These are phyloP conservation scores for Drosophila kanekoi DNA, from an alignment of 2,888 invertebrate species.

Conservation along the genomic window DNA sequence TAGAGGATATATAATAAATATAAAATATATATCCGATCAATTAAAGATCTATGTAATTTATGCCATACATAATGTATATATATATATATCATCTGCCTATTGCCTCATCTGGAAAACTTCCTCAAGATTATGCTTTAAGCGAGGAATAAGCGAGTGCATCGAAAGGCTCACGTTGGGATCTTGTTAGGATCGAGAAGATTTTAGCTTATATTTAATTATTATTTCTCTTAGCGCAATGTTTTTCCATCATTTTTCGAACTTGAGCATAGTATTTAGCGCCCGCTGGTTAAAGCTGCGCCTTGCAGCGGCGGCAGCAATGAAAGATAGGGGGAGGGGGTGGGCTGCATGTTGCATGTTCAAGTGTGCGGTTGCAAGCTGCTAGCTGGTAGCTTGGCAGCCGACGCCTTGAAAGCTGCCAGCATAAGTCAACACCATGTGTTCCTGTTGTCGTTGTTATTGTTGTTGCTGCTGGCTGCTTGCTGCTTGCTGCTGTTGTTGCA, in stretches of 20 bases:
- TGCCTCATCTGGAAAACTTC: too few relatives aligned
- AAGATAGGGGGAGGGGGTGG: slow-evolving; percentile 3
- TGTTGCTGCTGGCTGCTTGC: slow-evolving; percentile 1
- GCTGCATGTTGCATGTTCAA: slow-evolving; percentile 64
- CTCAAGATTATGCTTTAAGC: too few relatives aligned
- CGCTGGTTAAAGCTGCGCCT: slow-evolving; percentile 39
- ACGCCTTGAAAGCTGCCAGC: slow-evolving; percentile 64
- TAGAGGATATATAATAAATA: too few relatives aligned
- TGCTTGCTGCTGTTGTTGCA: slow-evolving; percentile 54
- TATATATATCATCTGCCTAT: too few relatives aligned
- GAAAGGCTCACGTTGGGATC: neutral
- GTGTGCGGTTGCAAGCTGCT: slow-evolving; percentile 41
- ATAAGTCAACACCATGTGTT: slow-evolving; percentile 76
- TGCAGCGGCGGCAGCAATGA: slow-evolving; percentile 45
- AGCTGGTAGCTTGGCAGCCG: slow-evolving; percentile 43
- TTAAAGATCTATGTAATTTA: too few relatives aligned
- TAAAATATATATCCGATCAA: too few relatives aligned
- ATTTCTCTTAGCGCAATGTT: slow-evolving; percentile 16
- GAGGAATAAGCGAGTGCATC: too few relatives aligned
- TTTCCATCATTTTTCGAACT: slow-evolving; percentile 12
- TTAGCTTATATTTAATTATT: slow-evolving; percentile 7
- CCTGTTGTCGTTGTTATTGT: slow-evolving; percentile 28
- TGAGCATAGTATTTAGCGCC: slow-evolving; percentile 33
- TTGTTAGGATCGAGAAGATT: neutral
- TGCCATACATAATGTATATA: too few relatives aligned